Evolutionary conservation across 2,113 vertebrate genomes (phyloP).

Genomic region (Edolisoma coerulescens): DNA sequence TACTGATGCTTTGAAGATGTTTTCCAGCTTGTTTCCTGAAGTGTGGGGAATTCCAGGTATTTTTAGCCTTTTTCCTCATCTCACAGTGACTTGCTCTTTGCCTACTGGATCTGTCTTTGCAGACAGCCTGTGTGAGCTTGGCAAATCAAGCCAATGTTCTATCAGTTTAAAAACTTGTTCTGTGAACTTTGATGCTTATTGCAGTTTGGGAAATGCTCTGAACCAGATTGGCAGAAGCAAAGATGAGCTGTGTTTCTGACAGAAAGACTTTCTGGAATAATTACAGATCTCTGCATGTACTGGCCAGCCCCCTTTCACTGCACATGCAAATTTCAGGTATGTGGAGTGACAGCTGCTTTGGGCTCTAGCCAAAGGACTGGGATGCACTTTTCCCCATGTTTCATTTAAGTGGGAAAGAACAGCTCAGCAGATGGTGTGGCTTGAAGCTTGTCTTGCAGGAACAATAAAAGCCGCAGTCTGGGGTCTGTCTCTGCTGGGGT

Average conservation of each 20-base stretch:
- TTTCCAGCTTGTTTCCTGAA: background rate
- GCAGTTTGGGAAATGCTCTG: background rate
- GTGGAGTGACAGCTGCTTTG: background rate
- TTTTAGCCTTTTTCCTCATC: background rate
- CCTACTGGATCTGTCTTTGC: background rate
- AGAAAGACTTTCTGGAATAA: background rate
- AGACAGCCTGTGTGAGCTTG: background rate
- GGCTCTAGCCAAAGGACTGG: background rate
- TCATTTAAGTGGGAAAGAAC: background rate
- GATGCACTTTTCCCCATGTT: background rate
- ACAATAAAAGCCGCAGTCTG: background rate
- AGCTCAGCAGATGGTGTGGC: background rate
- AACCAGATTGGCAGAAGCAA: background rate
- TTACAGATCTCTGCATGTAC: background rate
- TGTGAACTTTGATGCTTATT: background rate
- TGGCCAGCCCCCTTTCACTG: background rate
- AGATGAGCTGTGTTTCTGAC: background rate
- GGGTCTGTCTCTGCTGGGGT: background rate
- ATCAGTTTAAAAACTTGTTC: background rate
- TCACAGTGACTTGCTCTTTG: background rate
- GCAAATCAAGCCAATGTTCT: background rate
- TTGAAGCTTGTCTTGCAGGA: background rate
- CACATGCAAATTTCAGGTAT: background rate
- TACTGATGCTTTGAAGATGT: background rate
- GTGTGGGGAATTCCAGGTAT: background rate